Evolutionary conservation across 1,140 invertebrate genomes (phyloP).

Genomic region (Bombus vancouverensis): DNA sequence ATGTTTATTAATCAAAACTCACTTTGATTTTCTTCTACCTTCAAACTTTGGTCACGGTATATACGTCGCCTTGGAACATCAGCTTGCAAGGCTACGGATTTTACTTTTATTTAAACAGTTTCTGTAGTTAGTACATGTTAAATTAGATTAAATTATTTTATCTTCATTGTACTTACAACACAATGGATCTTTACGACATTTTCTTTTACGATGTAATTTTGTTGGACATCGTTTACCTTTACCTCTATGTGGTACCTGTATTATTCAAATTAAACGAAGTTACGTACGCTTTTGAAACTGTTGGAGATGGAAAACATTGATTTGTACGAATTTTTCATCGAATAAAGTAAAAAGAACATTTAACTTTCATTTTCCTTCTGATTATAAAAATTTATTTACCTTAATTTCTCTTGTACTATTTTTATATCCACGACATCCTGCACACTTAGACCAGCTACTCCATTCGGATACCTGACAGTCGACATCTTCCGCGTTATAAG

Average conservation of each 20-base stretch:
- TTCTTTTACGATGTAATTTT: constrained; percentile 82
- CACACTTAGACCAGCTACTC: constrained; percentile 85
- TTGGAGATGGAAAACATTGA: not conserved
- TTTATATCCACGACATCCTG: constrained; percentile 85
- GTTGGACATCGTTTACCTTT: constrained; percentile 86
- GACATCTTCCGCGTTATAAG: constrained; percentile 66
- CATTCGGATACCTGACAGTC: constrained; percentile 86
- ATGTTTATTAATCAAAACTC: constrained; percentile 38
- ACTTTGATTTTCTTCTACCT: constrained; percentile 54
- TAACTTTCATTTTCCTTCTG: not conserved
- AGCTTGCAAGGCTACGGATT: constrained; percentile 63
- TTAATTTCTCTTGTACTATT: constrained; percentile 79
- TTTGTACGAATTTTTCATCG: not conserved
- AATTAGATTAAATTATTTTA: constrained; percentile 4
- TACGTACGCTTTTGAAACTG: too few relatives aligned
- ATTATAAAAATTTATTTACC: constrained; percentile 68
- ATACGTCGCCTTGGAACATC: constrained; percentile 54
- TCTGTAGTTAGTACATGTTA: not conserved
- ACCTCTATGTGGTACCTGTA: constrained; percentile 26
- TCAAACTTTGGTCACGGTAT: constrained; percentile 52
- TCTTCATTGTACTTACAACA: constrained; percentile 74
- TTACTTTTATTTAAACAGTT: not conserved
- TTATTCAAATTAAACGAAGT: constrained; percentile 7
- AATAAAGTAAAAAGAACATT: not conserved
- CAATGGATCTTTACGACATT: constrained; percentile 79